Conservation (phyloP, 2,113 vertebrate genomes). For the Sapayoa aenigma region DNA sequence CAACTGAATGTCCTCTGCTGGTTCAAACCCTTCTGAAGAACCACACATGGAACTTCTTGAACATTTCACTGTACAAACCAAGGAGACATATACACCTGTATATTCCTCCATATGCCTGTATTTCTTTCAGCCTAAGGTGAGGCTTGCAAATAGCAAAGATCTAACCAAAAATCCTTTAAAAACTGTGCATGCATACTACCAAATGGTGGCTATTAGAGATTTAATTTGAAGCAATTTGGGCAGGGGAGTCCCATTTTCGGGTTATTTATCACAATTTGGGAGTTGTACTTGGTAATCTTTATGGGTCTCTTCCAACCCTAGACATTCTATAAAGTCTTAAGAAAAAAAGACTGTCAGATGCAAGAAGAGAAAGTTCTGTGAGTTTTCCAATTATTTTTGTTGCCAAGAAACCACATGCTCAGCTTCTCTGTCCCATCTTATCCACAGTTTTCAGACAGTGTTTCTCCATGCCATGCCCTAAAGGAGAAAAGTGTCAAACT, state of each 20-base stretch:
- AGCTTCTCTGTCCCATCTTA: conserved; percentile 45
- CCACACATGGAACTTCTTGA: not conserved
- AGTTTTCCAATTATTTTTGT: not conserved
- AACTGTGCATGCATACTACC: not conserved
- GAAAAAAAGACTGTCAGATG: conserved; percentile 24
- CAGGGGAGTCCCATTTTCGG: not conserved
- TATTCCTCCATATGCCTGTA: not conserved
- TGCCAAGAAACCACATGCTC: conserved; percentile 14
- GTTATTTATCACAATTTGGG: not conserved
- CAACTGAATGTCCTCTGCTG: not conserved
- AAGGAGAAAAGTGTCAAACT: conserved; percentile 21
- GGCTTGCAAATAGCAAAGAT: not conserved
- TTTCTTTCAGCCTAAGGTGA: not conserved
- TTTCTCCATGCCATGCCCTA: conserved; percentile 12
- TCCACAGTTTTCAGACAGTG: conserved; percentile 35
- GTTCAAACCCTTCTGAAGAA: not conserved
- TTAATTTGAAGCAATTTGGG: not conserved
- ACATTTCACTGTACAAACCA: not conserved
- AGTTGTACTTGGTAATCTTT: not conserved
- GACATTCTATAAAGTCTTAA: not conserved
- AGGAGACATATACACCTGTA: not conserved
- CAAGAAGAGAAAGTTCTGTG: not conserved
- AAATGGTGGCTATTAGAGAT: not conserved
- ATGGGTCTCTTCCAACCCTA: not conserved
- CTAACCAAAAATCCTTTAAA: not conserved